Evolutionary conservation across 2,797 vertebrate species (phyloP), one percentile per base, ranked within the genome.

Genomic region (Darevskia mixta): DNA sequence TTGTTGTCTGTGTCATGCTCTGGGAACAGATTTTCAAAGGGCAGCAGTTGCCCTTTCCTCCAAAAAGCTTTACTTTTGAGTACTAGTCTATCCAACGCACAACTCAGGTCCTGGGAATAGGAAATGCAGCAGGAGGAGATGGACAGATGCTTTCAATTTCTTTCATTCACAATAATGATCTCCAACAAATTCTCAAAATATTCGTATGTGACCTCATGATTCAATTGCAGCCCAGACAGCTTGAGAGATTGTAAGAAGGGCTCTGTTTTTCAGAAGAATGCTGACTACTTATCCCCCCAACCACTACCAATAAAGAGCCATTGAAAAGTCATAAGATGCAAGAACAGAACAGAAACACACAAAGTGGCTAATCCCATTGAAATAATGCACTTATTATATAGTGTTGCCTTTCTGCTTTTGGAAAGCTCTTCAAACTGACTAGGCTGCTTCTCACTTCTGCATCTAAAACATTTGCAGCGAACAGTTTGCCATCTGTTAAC

Each of bases 371-470:
- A 67, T 86, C 72, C 78, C 43, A 66, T 15, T 17, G 18, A 43
- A 86, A 89, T 89, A 89, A 86, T 89, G 25, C 61, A 76, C 32
- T 85, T 67, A 89, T 86, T 89, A 86, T 89, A 67, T 76, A 35
- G 23, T 80, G 81, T n/a, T 80, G 71, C 71, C 32, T 73, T 66
- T 75, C 61, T 73, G 27, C 18, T 75, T 81, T 86, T 85, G 43
- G 27, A 66, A 5, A n/a, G 58, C 38, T 75, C 32, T 85, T 81
- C 78, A 82, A 29, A 67, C 11, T 75, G 78, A 75, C 77, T 25
- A 76, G 78, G 18, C n/a, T 67, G 61, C 35, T 86, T 88, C 45
- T 69, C 32, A 76, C 71, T 69, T 86, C 69, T 69, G 32, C 64
- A 79, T 66, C 17, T 82, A 71, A 73, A 76, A 87, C n/a, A 75